Evolutionary conservation across 1,140 invertebrate species (phyloP).

Genomic region (Chionoecetes opilio): DNA sequence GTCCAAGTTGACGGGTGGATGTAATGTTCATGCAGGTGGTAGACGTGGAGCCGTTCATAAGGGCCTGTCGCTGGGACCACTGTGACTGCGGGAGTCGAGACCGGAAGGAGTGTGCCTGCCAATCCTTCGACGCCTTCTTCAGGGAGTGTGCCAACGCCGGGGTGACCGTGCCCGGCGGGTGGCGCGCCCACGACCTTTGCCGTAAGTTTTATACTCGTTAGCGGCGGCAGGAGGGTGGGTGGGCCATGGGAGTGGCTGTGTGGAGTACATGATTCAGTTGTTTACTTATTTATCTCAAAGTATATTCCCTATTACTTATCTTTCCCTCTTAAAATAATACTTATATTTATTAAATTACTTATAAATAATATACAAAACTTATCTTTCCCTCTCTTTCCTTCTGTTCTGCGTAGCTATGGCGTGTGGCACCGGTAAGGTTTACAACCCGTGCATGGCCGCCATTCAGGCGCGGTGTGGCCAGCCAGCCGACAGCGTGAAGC

Average conservation of each 20-base stretch:
- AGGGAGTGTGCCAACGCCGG: slow-evolving; percentile 89
- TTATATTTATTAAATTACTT: background rate
- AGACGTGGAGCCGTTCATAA: slow-evolving; percentile 90
- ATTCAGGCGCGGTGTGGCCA: slow-evolving; percentile 86
- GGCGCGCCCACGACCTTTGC: slow-evolving; percentile 87
- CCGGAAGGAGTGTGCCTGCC: slow-evolving; percentile 87
- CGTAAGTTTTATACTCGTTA: too few species aligned
- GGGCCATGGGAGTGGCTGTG: too few species aligned
- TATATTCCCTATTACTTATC: too few species aligned
- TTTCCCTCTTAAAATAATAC: too few species aligned
- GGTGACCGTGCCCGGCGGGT: slow-evolving; percentile 86
- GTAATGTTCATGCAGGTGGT: slow-evolving; percentile 86
- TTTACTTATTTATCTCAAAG: too few species aligned
- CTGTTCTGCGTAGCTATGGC: slow-evolving; percentile 86
- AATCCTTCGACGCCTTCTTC: slow-evolving; percentile 90
- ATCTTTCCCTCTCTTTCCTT: background rate
- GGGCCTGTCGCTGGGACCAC: slow-evolving; percentile 93
- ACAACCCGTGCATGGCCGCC: slow-evolving; percentile 88
- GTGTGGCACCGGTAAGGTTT: slow-evolving; percentile 88
- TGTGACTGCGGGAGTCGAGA: slow-evolving; percentile 89
- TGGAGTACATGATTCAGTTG: too few species aligned
- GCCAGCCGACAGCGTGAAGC: slow-evolving; percentile 81
- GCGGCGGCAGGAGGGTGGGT: too few species aligned
- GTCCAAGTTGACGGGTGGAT: too few species aligned
- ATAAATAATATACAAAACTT: slow-evolving; percentile 28